phyloP scores from a whole-genome alignment of 2,888 invertebrate genomes.

The Eupithecia abbreviata region DNA sequence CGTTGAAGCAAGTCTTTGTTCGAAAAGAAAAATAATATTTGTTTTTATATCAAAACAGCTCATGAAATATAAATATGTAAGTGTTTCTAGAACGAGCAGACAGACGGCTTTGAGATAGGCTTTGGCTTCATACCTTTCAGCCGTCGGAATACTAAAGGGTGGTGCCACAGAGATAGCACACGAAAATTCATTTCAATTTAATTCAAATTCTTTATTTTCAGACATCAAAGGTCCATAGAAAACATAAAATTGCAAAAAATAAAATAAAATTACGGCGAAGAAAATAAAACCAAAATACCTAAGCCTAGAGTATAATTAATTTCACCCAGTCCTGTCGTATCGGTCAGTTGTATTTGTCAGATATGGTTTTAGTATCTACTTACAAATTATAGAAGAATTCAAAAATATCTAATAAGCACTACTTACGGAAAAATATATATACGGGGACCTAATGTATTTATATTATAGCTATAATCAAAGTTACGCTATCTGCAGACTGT shows the following conservation, averaged over 20 bases:
- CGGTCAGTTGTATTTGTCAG: too few relatives aligned
- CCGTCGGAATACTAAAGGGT: neutral
- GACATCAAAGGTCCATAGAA: too few relatives aligned
- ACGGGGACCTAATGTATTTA: neutral
- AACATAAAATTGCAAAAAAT: too few relatives aligned
- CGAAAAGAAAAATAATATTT: neutral
- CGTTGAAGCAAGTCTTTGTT: neutral
- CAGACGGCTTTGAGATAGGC: neutral
- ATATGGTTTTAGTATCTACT: too few relatives aligned
- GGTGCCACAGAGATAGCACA: slow-evolving; percentile 3
- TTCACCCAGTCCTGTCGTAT: too few relatives aligned
- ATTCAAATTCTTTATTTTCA: too few relatives aligned
- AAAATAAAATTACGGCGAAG: too few relatives aligned
- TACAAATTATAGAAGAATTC: too few relatives aligned
- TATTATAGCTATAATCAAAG: neutral
- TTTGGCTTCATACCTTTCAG: slow-evolving; percentile 2
- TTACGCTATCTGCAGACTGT: neutral
- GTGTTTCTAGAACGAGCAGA: slow-evolving; percentile 1
- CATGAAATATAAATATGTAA: neutral
- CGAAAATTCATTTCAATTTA: slow-evolving; percentile 31
- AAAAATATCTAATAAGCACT: neutral
- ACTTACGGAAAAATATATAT: neutral
- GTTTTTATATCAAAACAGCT: slow-evolving; percentile 1
- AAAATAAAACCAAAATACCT: too few relatives aligned
- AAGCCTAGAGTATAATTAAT: too few relatives aligned